Base-by-base conservation (phyloP, 2,797 vertebrate genomes). In the Lithobates pipiens region DNA sequence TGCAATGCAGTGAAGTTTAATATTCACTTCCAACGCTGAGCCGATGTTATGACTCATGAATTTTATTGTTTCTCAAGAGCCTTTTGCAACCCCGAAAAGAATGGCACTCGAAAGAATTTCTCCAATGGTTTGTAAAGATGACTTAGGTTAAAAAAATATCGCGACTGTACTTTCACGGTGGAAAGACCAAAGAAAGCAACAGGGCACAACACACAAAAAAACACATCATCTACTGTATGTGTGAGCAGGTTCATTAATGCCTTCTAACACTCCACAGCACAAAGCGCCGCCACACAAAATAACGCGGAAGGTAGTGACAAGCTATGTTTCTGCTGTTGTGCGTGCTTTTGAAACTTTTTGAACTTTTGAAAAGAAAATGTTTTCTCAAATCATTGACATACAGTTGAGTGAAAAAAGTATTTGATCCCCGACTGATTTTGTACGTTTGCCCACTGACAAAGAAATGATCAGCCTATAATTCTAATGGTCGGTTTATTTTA, bases 1-100 rank as follows among this genome's bases (percentile, higher is more conserved):
- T 92, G 92, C 91, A 93, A 90, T 93, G 92, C 92, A 92, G 92
- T 88, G 87, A 50, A 88, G 89, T 86, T 93, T 91, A 90, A 86
- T 90, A 93, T 92, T 91, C 91, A 85, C 82, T 90, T 87, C 88
- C 88, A 89, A 89, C 61, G 77, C 87, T 63, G 89, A 89, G 91
- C 89, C 90, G 90, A 90, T 82, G 86, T 90, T 86, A 88, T 92
- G 92, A 92, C 85, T 93, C 92, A 93, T 73, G 86, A 89, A 89
- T 90, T 86, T 89, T 88, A 89, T 91, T 89, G 89, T 92, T 91
- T 92, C 88, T 90, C 77, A 79, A 89, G 90, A 83, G 78, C 88
- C 88, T 91, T 91, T 71, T 88, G 86, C 87, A 90, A 68, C 13
- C 39, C 84, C 15, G 16, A 78, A 86, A 77, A 88, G 89, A 90